Evolutionary conservation across 2,797 vertebrate genomes (phyloP).

Genomic region (Micrastur ruficollis): DNA sequence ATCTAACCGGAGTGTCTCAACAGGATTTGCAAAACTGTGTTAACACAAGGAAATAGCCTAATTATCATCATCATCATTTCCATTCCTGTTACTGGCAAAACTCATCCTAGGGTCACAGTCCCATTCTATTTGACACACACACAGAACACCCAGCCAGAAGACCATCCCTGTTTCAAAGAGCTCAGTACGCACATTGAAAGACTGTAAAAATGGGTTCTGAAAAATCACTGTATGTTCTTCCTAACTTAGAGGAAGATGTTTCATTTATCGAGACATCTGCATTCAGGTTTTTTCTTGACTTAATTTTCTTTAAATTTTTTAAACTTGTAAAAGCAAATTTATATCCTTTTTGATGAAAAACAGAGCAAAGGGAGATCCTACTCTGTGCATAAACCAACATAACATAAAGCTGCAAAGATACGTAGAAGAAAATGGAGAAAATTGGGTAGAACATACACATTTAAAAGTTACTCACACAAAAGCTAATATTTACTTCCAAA

Average conservation of each 20-base stretch:
- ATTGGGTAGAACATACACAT: accelerated
- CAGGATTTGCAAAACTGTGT: neutral
- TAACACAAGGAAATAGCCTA: neutral
- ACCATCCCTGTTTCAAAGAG: neutral
- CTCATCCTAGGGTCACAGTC: neutral
- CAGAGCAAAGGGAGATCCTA: neutral
- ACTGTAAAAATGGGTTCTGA: neutral
- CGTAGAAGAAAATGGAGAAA: neutral
- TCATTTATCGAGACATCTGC: neutral
- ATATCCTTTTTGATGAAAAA: neutral
- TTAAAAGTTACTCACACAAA: neutral
- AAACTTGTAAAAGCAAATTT: neutral
- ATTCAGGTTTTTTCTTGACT: neutral
- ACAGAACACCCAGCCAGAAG: neutral
- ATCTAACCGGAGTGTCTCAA: neutral
- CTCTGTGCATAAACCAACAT: accelerated
- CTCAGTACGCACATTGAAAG: neutral
- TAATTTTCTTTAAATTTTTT: neutral
- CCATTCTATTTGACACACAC: neutral
- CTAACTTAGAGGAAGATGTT: neutral
- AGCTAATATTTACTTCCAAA: neutral
- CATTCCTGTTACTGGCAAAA: neutral
- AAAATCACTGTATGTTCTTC: neutral
- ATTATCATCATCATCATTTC: neutral
- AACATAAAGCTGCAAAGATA: neutral